These are phyloP conservation scores for Serripes groenlandicus DNA, from an alignment of 2,888 invertebrate genomes.

Conservation along the genomic window DNA sequence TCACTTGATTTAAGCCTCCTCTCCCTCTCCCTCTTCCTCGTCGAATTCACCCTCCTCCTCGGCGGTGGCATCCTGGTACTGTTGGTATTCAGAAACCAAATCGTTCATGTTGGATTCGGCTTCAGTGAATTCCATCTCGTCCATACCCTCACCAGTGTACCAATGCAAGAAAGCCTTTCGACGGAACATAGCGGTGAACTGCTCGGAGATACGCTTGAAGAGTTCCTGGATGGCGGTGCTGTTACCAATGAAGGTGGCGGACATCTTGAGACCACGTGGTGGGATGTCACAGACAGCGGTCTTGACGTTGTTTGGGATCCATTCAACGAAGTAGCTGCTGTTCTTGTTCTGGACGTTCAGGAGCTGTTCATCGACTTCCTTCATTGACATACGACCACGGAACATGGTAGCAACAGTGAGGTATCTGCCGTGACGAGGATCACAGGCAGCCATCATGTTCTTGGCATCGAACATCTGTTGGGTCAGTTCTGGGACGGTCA, in stretches of 20 bases:
- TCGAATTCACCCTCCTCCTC: slow-evolving; percentile 85
- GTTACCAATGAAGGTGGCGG: slow-evolving; percentile 87
- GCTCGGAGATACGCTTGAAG: slow-evolving; percentile 83
- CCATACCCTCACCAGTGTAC: slow-evolving; percentile 99
- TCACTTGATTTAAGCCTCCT: slow-evolving; percentile 38
- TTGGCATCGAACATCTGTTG: slow-evolving; percentile 96
- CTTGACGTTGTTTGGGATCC: slow-evolving; percentile 98
- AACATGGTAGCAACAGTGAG: slow-evolving; percentile 95
- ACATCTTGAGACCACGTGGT: slow-evolving; percentile 94
- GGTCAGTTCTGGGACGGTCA: slow-evolving; percentile 96
- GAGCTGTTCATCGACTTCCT: slow-evolving; percentile 96
- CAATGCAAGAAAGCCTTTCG: slow-evolving; percentile 99
- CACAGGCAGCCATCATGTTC: slow-evolving; percentile 99
- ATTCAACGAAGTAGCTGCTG: slow-evolving; percentile 93
- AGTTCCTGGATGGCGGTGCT: slow-evolving; percentile 85
- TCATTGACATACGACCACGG: slow-evolving; percentile 97
- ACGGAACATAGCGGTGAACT: slow-evolving; percentile 96
- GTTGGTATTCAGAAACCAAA: slow-evolving; percentile 86
- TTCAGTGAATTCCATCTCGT: slow-evolving; percentile 94
- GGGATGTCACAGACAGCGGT: slow-evolving; percentile 96
- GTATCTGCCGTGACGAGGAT: slow-evolving; percentile 94
- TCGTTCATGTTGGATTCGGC: slow-evolving; percentile 97
- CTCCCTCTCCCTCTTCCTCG: slow-evolving; percentile 87
- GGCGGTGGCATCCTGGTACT: slow-evolving; percentile 88
- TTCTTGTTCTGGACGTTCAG: slow-evolving; percentile 98